Base-by-base conservation (phyloP, 1,140 invertebrate genomes). In the Sesamia nonagrioides region DNA sequence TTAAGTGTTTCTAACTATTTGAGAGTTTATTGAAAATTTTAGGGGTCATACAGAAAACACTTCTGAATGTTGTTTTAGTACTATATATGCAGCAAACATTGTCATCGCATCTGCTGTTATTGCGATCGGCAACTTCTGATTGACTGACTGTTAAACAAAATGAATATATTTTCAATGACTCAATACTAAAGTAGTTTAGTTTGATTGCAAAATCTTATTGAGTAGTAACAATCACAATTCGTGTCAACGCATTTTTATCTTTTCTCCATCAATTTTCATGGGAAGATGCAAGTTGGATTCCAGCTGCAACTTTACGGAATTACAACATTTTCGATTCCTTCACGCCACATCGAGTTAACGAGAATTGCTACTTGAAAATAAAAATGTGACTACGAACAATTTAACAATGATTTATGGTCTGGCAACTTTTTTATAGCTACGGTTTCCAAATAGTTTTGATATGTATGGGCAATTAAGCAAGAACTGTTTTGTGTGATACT, bases 351-450 rank as follows among this genome's bases (percentile, higher is more conserved):
- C 48, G 21, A 33, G 45, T 33, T 35, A 69, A 69, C 66, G 45
- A 69, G 66, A 35, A 60, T 69, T 15, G 66, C 66, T 68, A 33
- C 27, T 50, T 69, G 45, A 69, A 52, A 69, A 72, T 72, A 72
- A 72, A 54, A 54, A 40, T 69, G 18, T 56, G 50, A 72, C 50
- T 45, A 27, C 54, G 27, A 74, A 60, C 37, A 60, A 74, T 74
- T 54, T 74, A 60, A 15, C 37, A 54, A 60, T 58, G 40, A 35
- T 27, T 74, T 74, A 74, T 60, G 11, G 52, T 37, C 17, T 6
- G 11, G n/a, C 5, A 61, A 33, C n/a, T n/a, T 11, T 74, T 60
- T 74, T 60, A 56, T 35, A 54, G 27, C 40, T 72, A 40, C 50
- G 50, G 17, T 52, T 17, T 52, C 17, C 15, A 2, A 56, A 56